A percentile compares a stretch with the other conserved stretches of the same genome.
phyloP scores from a whole-genome alignment of 2,888 invertebrate genomes.

The Hedya salicella region DNA sequence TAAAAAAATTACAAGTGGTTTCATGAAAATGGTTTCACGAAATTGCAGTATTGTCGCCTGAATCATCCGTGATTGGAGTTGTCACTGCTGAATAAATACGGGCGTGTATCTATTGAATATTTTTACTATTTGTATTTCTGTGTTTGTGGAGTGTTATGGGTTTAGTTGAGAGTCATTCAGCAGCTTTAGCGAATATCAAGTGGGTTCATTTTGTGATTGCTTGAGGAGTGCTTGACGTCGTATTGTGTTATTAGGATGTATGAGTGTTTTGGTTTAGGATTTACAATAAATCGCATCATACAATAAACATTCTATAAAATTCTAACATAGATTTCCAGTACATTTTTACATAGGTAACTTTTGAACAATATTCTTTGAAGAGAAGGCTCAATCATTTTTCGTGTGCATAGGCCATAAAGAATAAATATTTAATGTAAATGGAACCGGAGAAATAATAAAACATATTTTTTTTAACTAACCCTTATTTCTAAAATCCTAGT shows the following conservation, averaged over 20 bases:
- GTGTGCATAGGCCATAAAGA: no score
- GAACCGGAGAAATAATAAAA: no score
- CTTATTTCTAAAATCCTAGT: background rate
- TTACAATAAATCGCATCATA: no score
- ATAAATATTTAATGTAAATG: no score
- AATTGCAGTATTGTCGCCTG: conserved; percentile 34
- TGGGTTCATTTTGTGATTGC: background rate
- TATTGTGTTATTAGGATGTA: background rate
- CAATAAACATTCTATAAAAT: no score
- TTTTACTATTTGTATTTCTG: conserved; percentile 15
- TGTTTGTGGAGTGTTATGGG: conserved; percentile 5
- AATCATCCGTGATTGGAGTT: conserved; percentile 33
- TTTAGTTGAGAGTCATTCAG: background rate
- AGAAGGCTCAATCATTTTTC: no score
- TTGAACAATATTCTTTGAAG: no score
- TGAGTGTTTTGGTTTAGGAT: background rate
- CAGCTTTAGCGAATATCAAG: background rate
- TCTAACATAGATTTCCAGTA: no score
- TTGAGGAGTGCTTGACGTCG: background rate
- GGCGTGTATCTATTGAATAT: conserved; percentile 23
- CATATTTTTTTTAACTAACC: no score
- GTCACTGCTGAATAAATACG: conserved; percentile 22
- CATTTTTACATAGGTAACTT: no score
- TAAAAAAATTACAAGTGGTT: background rate
- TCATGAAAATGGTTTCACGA: background rate